These are phyloP conservation scores for Scatophagus argus DNA, from an alignment of 2,113 vertebrate species.

Conservation along the genomic window DNA sequence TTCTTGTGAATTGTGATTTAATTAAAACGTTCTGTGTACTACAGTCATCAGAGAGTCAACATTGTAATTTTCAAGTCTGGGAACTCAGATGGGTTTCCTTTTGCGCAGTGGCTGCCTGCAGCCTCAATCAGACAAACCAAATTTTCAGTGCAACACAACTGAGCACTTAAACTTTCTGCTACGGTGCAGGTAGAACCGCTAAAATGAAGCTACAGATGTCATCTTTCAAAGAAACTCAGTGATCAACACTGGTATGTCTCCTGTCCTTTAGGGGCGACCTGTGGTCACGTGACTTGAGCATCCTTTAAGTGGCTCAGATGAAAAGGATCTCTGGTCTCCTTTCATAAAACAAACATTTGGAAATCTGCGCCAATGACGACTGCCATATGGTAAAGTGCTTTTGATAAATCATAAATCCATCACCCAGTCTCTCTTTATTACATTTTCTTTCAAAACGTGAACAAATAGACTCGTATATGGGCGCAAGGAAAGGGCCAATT, in stretches of 20 bases:
- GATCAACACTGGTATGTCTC: conserved; percentile 20
- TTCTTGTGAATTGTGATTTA: neutral
- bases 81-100: neutral
- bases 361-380: conserved; percentile 81
- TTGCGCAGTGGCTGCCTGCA: conserved; percentile 40
- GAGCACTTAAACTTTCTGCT: neutral
- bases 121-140: neutral
- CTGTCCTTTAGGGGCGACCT: neutral
- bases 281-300: conserved; percentile 82
- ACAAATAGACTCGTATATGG: conserved; percentile 83
- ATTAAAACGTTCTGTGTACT: fast-evolving
- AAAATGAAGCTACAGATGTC: neutral
- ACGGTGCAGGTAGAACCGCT: neutral
- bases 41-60: neutral
- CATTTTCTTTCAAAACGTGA: conserved; percentile 86
- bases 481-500: conserved; percentile 78
- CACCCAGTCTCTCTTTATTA: conserved; percentile 85
- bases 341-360: conserved; percentile 88
- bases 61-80: neutral
- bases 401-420: conserved; percentile 88
- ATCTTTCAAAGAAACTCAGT: neutral
- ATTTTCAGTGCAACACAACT: neutral
- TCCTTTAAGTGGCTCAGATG: conserved; percentile 76
- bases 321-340: conserved; percentile 75
- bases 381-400: conserved; percentile 89